Percentiles rank a stretch among this genome's conserved stretches.
phyloP scores from a whole-genome alignment of 1,140 invertebrate genomes.

The Drosophila nasuta region DNA sequence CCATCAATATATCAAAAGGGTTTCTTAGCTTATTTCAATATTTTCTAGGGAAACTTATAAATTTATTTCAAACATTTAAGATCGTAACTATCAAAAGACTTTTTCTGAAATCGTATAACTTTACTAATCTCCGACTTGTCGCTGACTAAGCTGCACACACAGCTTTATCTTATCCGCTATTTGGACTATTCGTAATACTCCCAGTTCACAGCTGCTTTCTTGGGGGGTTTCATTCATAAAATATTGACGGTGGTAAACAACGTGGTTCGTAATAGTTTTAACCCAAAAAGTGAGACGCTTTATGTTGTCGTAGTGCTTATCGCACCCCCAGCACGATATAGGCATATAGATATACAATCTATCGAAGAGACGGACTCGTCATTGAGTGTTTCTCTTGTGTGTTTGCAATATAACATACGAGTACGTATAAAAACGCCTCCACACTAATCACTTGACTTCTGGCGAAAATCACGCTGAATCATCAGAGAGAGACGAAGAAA shows the following conservation, averaged over 20 bases:
- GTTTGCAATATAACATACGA: background rate
- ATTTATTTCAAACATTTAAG: no score
- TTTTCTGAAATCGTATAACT: no score
- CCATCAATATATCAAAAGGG: no score
- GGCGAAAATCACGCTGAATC: slow-evolving; percentile 36
- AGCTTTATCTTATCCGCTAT: slow-evolving; percentile 14
- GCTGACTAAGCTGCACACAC: no score
- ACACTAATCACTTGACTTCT: slow-evolving; percentile 31
- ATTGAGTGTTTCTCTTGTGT: background rate
- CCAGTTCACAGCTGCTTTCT: background rate
- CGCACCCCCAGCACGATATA: background rate
- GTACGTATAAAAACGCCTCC: slow-evolving; percentile 12
- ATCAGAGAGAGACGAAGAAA: slow-evolving; percentile 1
- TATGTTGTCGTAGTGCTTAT: slow-evolving; percentile 11
- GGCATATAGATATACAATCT: background rate
- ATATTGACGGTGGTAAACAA: background rate
- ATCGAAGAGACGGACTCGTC: slow-evolving; percentile 9
- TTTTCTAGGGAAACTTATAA: no score
- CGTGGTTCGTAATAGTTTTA: slow-evolving; percentile 11
- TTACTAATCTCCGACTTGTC: no score
- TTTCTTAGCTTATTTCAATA: no score
- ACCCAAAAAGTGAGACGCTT: background rate
- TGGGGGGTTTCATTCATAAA: background rate
- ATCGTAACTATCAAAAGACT: no score
- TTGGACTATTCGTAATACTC: slow-evolving; percentile 14